phyloP scores from a whole-genome alignment of 2,888 invertebrate species.

The Eremobia ochroleuca region DNA sequence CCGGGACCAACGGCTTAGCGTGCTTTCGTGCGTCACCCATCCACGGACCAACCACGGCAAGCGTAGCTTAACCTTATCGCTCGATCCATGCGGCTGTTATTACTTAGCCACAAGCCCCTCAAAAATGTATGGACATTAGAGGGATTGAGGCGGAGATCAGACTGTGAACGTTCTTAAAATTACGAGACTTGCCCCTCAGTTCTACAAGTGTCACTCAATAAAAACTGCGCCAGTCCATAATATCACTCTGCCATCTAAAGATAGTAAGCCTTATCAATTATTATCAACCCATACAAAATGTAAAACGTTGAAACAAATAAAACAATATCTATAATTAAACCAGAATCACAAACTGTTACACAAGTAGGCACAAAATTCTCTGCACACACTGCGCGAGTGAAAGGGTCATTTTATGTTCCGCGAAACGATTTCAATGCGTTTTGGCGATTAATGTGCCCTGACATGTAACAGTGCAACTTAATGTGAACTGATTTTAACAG shows the following conservation, averaged over 20 bases:
- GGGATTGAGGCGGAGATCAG: not conserved
- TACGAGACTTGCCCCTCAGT: not conserved
- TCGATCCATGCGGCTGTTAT: too few relatives aligned
- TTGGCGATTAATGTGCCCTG: constrained; percentile 63
- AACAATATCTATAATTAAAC: constrained; percentile 35
- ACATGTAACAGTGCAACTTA: constrained; percentile 53
- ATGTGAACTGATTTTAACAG: constrained; percentile 58
- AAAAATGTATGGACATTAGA: not conserved
- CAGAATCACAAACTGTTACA: constrained; percentile 43
- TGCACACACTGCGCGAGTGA: constrained; percentile 64
- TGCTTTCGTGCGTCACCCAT: too few relatives aligned
- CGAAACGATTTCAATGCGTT: constrained; percentile 62
- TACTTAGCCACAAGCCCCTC: too few relatives aligned
- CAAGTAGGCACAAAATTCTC: constrained; percentile 45
- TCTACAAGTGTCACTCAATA: not conserved
- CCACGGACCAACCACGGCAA: too few relatives aligned
- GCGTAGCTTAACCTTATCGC: too few relatives aligned
- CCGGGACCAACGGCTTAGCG: too few relatives aligned
- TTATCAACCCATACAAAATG: constrained; percentile 1
- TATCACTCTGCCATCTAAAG: not conserved
- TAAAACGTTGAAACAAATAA: constrained; percentile 21
- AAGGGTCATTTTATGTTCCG: constrained; percentile 71
- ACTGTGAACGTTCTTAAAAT: not conserved
- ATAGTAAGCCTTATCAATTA: not conserved
- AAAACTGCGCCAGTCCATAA: not conserved